Percentiles rank a stretch among this genome's conserved stretches.
Evolutionary conservation across 2,113 vertebrate genomes (phyloP).

Genomic region (Oreotragus oreotragus): DNA sequence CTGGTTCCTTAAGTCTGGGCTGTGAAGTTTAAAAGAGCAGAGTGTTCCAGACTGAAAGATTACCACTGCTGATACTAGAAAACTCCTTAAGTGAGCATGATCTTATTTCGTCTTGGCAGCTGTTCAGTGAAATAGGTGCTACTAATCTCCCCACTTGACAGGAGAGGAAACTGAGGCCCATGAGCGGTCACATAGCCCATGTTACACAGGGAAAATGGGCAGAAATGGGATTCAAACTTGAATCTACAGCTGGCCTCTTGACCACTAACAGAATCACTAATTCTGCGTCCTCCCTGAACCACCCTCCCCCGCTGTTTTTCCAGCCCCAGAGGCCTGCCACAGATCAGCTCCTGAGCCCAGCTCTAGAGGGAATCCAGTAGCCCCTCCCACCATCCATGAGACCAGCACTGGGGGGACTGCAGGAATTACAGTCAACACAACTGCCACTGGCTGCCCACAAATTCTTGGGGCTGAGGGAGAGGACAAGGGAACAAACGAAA

Average conservation of each 20-base stretch:
- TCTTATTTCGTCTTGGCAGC: neutral
- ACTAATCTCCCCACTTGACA: neutral
- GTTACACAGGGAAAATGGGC: neutral
- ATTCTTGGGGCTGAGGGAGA: neutral
- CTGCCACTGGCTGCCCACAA: neutral
- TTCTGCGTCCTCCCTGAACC: neutral
- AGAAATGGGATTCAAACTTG: neutral
- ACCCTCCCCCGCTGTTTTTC: neutral
- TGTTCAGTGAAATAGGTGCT: neutral
- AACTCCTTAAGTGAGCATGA: neutral
- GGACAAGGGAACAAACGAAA: neutral
- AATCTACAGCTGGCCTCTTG: neutral
- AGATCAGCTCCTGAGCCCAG: neutral
- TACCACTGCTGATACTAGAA: neutral
- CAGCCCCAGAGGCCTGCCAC: neutral
- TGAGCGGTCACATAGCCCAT: neutral
- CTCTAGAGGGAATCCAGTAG: neutral
- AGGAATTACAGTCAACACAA: neutral
- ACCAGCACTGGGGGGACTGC: neutral
- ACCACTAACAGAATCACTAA: neutral
- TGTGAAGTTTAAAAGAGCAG: neutral
- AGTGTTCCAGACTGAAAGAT: neutral
- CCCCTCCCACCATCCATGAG: neutral
- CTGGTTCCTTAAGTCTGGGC: neutral
- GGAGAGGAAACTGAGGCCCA: neutral